Evolutionary conservation across 2,113 vertebrate genomes (phyloP).

Genomic region (Passer montanus): DNA sequence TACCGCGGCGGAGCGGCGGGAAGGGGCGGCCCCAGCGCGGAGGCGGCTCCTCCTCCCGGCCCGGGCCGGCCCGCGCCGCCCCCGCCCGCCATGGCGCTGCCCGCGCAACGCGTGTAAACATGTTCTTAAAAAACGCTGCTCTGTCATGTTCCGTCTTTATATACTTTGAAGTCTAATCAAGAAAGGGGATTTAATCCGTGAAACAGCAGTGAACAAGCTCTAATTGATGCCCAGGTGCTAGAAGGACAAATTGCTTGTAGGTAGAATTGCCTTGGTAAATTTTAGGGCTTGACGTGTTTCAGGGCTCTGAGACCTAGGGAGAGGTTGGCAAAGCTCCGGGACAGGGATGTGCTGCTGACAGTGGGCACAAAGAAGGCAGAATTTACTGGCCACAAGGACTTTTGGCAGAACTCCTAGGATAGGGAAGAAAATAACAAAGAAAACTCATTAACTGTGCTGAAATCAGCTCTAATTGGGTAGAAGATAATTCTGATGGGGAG

Average conservation of each 20-base stretch:
- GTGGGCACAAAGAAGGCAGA: no score
- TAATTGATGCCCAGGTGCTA: not conserved
- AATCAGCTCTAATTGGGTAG: not conserved
- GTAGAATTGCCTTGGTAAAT: not conserved
- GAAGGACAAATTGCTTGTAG: not conserved
- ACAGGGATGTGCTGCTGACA: not conserved
- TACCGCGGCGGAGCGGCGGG: not conserved
- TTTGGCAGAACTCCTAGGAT: not conserved
- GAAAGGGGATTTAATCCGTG: not conserved
- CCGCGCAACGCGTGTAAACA: accelerated
- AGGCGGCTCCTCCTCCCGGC: not conserved
- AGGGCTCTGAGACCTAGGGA: not conserved
- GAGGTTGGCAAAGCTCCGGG: not conserved
- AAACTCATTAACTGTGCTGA: not conserved
- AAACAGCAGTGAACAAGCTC: not conserved
- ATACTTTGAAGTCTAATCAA: not conserved
- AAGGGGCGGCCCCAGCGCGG: not conserved
- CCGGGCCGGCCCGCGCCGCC: not conserved
- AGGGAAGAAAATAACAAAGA: not conserved
- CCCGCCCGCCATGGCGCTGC: not conserved
- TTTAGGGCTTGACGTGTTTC: not conserved
- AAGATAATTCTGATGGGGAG: not conserved
- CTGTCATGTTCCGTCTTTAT: not conserved
- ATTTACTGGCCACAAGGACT: not conserved
- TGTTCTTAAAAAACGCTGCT: not conserved